Evolutionary conservation across 2,888 invertebrate species (phyloP), one percentile per base, ranked within the genome.

Genomic region (Meghimatium bilineatum): DNA sequence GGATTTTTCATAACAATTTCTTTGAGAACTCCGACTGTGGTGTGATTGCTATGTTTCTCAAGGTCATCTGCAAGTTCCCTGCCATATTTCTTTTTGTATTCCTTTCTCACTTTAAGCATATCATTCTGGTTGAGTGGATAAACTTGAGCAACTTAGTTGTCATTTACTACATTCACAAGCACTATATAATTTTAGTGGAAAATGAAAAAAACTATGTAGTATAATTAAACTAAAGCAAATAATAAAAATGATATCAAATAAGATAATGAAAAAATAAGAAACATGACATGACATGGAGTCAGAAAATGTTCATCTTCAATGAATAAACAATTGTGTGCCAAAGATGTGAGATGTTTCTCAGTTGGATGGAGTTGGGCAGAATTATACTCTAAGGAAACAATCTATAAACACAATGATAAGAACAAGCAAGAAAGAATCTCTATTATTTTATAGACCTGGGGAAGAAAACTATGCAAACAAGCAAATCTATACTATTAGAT

Each of bases 21-120:
- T 76, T 88, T 83, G 52, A 91, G 87, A 52, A 90, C 88, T 78
- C 87, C 88, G 67, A 87, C 88, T 52, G 90, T 90, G 14, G 89
- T 88, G 72, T 90, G 90, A 44, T 88, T 87, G 82, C 88, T 88
- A 71, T 89, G 88, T 72, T 85, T 85, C 81, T 87, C 86, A 10
- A 92, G 88, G 82, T 90, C 91, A 32, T 90, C 90, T 44, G 87
- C 85, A 44, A 92, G 81, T 44, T 91, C 91, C 20, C 87, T 86
- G 82, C 87, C 87, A 84, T 90, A 91, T 72, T 89, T 89, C 86
- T 89, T 90, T 86, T 91, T 91, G 88, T 92, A 92, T 0, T 89
- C 88, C 82, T 90, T 90, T 78, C 89, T 86, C 6, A 92, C 87
- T 1, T 84, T 86, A 8, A 89, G 89, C 89, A 91, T 89, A 80